Evolutionary conservation across 2,888 invertebrate genomes (phyloP), one percentile per base, ranked within the genome.

Genomic region (Drosophila phalerata): DNA sequence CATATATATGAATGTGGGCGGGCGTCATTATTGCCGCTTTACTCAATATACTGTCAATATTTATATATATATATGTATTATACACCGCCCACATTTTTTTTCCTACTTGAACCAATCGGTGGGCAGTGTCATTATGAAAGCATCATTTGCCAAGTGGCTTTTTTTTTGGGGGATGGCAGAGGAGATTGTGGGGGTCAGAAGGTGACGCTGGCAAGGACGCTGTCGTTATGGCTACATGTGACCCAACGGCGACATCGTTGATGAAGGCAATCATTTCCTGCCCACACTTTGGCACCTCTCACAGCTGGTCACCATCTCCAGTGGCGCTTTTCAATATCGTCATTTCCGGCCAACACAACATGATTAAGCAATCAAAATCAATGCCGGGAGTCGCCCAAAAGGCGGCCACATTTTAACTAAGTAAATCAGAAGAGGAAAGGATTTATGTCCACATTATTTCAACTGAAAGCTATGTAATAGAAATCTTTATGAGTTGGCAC

Each of bases 321-420:
- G 71, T 83, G 87, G 83, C 75, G 83, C 66, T 84, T 87, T 88
- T 86, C 89, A 88, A 88, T 89, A 81, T 88, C 69, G 77, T 79
- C 56, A 79, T 83, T 83, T 83, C 83, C 85, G 79, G 70, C 72
- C n/a, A n/a, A 68, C 72, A 70, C 87, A 63, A 88, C 85, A 85
- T 81, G 88, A 85, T 85, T 88, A 85, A 88, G 85, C 81, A 88
- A 85, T 85, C 85, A 88, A 22, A 22, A 22, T 22, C 22, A 22
- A 25, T 11, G 45, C 11, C 6, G 37, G 28, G 63, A 47, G 57
- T 34, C 63, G 69, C 57, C 79, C 48, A 71, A 77, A 71, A 83
- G 82, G 67, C 81, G 67, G 72, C 71, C 71, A 77, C 69, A 77
- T 68, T 79, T 73, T 78, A 80, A 77, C 77, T 78, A 80, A 76